Conservation (phyloP, 2,888 invertebrate species). For the Apantesis nais region DNA sequence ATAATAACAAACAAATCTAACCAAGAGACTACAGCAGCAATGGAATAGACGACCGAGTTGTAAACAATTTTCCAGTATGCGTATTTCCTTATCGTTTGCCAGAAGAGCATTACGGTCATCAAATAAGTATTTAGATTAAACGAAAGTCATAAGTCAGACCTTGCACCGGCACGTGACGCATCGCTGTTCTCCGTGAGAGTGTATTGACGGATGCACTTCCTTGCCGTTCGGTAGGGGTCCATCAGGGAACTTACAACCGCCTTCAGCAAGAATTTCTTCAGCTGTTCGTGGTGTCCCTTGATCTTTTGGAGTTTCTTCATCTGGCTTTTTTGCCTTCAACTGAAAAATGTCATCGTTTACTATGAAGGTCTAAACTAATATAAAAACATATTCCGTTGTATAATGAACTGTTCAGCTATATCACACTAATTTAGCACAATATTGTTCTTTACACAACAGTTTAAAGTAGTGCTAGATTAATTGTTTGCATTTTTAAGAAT, state of each 20-base stretch:
- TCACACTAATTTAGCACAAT: not conserved
- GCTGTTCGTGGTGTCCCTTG: conserved; percentile 83
- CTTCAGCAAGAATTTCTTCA: conserved; percentile 90
- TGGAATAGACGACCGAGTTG: not conserved
- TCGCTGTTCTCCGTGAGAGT: conserved; percentile 94
- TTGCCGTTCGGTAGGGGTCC: conserved; percentile 90
- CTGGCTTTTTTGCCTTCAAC: conserved; percentile 75
- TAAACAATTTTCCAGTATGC: not conserved
- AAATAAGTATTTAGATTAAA: not conserved
- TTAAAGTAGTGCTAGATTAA: too few species aligned
- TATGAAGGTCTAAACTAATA: not conserved
- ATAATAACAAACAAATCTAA: too few species aligned
- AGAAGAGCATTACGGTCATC: not conserved
- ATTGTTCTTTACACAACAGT: not conserved
- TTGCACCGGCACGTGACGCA: conserved; percentile 96
- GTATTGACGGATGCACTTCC: conserved; percentile 95
- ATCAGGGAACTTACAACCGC: conserved; percentile 92
- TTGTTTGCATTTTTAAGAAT: not conserved
- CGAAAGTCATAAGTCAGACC: conserved; percentile 77
- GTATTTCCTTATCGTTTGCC: not conserved
- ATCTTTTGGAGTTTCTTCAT: conserved; percentile 76
- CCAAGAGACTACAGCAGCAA: not conserved
- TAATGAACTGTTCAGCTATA: not conserved
- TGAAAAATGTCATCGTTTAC: conserved; percentile 34
- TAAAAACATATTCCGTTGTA: not conserved